These are phyloP conservation scores for Triplophysa dalaica DNA, from an alignment of 2,113 vertebrate genomes.

Conservation along the genomic window DNA sequence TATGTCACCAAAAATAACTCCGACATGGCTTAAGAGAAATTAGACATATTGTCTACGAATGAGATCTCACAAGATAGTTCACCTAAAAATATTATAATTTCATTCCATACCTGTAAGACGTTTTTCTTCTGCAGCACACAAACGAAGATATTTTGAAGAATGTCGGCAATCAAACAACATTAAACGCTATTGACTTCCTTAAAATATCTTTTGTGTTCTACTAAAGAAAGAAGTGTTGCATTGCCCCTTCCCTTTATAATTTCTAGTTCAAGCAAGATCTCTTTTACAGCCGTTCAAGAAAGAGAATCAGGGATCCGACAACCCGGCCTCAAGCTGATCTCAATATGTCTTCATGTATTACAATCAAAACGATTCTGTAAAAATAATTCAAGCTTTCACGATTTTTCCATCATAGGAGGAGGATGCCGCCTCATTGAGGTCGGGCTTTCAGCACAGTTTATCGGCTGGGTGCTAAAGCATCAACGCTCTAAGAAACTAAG, in stretches of 20 bases:
- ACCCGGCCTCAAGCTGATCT: conserved; percentile 12
- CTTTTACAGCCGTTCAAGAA: conserved; percentile 11
- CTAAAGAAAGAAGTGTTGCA: not conserved
- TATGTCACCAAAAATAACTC: not conserved
- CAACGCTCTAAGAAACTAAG: conserved; percentile 56
- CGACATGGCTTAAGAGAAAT: not conserved
- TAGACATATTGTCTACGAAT: not conserved
- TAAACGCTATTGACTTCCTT: too few relatives aligned
- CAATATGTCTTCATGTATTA: conserved; percentile 13
- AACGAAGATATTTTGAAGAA: too few relatives aligned
- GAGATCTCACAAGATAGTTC: too few relatives aligned
- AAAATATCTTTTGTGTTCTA: too few relatives aligned
- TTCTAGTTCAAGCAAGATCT: conserved; percentile 19
- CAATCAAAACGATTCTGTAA: not conserved
- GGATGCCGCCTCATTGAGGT: not conserved
- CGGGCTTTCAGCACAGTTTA: conserved; percentile 24
- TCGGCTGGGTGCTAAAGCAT: conserved; percentile 55
- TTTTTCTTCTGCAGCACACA: too few relatives aligned
- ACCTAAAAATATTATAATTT: too few relatives aligned
- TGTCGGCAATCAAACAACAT: too few relatives aligned
- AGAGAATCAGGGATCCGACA: conserved; percentile 5
- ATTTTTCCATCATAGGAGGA: not conserved
- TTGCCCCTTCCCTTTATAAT: not conserved
- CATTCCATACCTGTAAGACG: too few relatives aligned
- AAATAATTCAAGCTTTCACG: conserved; percentile 10